Base-by-base conservation (phyloP, 2,888 invertebrate species). In the Drosophila siamana region DNA sequence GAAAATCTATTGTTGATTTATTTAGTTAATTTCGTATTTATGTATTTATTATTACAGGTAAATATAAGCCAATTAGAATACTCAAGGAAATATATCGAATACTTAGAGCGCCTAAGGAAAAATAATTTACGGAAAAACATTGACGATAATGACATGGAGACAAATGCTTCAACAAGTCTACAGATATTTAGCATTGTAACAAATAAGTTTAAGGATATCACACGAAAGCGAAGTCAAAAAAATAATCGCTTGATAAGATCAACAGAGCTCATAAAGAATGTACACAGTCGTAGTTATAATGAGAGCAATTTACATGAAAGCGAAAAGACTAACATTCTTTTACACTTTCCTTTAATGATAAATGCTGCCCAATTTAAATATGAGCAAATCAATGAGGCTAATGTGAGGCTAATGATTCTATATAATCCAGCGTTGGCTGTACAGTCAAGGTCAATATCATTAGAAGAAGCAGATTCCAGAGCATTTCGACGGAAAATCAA, bases 21-120 rank as follows among this genome's bases (percentile, higher is more conserved):
- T 24, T 24, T 24, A 3, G n/a, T n/a, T 26, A 7, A 26, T 26
- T 26, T 26, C 26, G 1, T 26, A 26, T 6, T 6, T 7, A 6
- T 26, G 6, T 26, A 26, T 40, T 33, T 19, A 15, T 46, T 41
- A 40, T 92, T 91, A 41, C 93, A 95, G 95, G 94, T 94, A 82
- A 95, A 95, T 92, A 93, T 95, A 80, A 95, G 95, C 84, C 94
- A 94, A 90, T 91, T 93, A 71, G 95, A 95, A 89, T 95, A 94
- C 91, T 93, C 93, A 60, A 93, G 93, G 74, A 94, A 94, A 92
- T 94, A 94, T 92, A 92, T 92, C 74, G 93, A 93, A 90, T 95
- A 95, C 91, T 92, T 95, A 83, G 85, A 90, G 44, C 91, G 92
- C 36, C 88, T 93, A 13, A 91, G 89, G 43, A 69, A 13, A 22